Base-by-base conservation (phyloP, 2,113 vertebrate genomes). In the Pelobates fuscus region DNA sequence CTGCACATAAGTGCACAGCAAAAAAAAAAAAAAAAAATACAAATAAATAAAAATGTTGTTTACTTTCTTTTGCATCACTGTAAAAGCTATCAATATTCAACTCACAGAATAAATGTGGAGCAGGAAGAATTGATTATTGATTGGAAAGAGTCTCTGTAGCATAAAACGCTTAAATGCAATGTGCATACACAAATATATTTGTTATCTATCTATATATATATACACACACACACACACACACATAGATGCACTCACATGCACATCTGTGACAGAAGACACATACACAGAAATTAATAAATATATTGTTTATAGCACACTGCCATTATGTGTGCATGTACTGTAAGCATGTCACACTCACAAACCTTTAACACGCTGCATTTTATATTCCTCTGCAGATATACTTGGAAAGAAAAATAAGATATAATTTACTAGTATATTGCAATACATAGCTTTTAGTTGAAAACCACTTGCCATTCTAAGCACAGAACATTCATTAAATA, bases 381-480 rank as follows among this genome's bases (percentile, higher is more conserved):
- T 37, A 5, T 37, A 37, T 37, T 49, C 44, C 17, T 49, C 15
- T 49, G 17, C 44, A 49, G 44, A 49, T 11, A 15, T 2, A 17
- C 1, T 49, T 3, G 15, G 8, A 49, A 11, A 49, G 1, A 18
- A 2, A 49, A 14, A 49, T 17, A 2, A 49, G 44, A 49, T 17
- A 2, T 49, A 11, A 12, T 49, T 49, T 17, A 17, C 15, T 4
- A 12, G 3, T 49, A 49, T 1, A 14, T 17, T 49, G 8, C 3
- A 11, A 8, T 49, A 37, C 10, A 37, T 37, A 49, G 3, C 44
- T 37, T 37, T 6, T 37, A 10, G 32, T 14, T 49, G 62, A 12
- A 43, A 32, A 80, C 58, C 80, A 78, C 61, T 80, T 4, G 70
- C 58, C 62, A 77, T 78, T 77, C 80, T 27, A 0, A n/a, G 30